Evolutionary conservation across 2,888 invertebrate genomes (phyloP).

Genomic region (Euzophera pinguis): DNA sequence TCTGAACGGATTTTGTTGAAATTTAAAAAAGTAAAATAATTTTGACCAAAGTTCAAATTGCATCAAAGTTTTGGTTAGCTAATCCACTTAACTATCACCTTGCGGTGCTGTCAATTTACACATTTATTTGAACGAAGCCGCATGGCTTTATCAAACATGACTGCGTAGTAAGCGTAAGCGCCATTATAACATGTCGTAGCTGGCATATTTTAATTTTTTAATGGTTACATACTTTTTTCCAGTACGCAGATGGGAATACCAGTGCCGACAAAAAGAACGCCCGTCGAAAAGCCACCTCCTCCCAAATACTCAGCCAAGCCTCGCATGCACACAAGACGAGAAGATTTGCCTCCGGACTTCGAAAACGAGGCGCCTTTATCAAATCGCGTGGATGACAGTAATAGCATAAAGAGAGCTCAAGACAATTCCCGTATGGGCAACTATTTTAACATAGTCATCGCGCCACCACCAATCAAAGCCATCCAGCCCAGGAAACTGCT

Average conservation of each 20-base stretch:
- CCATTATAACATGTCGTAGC: too few relatives aligned
- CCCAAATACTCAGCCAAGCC: constrained; percentile 32
- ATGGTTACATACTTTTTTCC: constrained; percentile 25
- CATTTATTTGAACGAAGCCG: too few relatives aligned
- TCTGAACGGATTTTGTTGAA: too few relatives aligned
- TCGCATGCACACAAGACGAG: constrained; percentile 39
- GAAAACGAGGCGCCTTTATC: constrained; percentile 34
- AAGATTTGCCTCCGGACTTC: constrained; percentile 36
- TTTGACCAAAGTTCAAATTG: too few relatives aligned
- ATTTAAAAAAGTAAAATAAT: too few relatives aligned
- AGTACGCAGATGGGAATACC: constrained; percentile 76
- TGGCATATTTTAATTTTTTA: too few relatives aligned
- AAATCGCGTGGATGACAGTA: constrained; percentile 37
- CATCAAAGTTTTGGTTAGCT: too few relatives aligned
- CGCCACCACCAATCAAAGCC: constrained; percentile 68
- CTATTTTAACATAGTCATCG: constrained; percentile 73
- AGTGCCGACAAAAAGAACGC: constrained; percentile 49
- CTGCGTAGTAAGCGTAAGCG: too few relatives aligned
- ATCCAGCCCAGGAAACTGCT: constrained; percentile 62
- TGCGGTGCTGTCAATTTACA: too few relatives aligned
- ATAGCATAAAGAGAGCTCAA: constrained; percentile 37
- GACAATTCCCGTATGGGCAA: constrained; percentile 71
- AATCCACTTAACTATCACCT: too few relatives aligned
- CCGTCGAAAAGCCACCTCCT: constrained; percentile 27
- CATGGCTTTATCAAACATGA: too few relatives aligned